A percentile compares a stretch with the other conserved stretches of the same genome.
These are phyloP conservation scores for Engystomops pustulosus DNA, from an alignment of 2,113 vertebrate genomes.

Conservation along the genomic window DNA sequence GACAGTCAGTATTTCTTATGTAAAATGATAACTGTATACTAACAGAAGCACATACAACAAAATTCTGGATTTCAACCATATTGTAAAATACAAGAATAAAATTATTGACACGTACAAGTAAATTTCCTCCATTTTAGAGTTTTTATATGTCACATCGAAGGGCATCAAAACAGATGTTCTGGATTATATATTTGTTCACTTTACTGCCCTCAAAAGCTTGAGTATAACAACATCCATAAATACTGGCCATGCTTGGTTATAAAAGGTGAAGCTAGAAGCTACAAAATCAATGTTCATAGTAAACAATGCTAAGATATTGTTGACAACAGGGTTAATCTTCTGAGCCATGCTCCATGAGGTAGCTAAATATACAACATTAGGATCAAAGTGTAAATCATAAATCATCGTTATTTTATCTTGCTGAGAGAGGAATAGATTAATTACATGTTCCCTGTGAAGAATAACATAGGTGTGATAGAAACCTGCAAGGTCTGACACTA, in stretches of 20 bases:
- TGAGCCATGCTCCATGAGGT: background rate
- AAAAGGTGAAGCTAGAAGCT: slow-evolving; percentile 24
- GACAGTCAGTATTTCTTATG: background rate
- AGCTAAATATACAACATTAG: slow-evolving; percentile 34
- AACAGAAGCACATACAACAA: background rate
- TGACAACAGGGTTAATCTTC: slow-evolving; percentile 36
- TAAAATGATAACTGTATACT: background rate
- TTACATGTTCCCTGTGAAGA: slow-evolving; percentile 25
- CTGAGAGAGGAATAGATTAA: background rate
- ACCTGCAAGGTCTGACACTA: background rate
- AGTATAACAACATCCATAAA: slow-evolving; percentile 46
- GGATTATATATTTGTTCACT: slow-evolving; percentile 23
- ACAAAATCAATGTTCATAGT: slow-evolving; percentile 42
- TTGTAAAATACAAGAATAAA: background rate
- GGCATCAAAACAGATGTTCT: background rate
- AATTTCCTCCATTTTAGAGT: background rate
- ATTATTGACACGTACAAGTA: background rate
- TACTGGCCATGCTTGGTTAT: slow-evolving; percentile 14
- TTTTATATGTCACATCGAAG: slow-evolving; percentile 16
- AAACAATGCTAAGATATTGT: slow-evolving; percentile 20
- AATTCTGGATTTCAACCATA: background rate
- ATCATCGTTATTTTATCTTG: slow-evolving; percentile 16
- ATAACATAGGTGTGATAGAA: background rate
- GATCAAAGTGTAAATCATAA: slow-evolving; percentile 28
- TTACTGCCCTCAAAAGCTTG: slow-evolving; percentile 38